A percentile compares a stretch with the other conserved stretches of the same genome.
phyloP scores from a whole-genome alignment of 2,888 invertebrate genomes.

The Cynaeus angustus region DNA sequence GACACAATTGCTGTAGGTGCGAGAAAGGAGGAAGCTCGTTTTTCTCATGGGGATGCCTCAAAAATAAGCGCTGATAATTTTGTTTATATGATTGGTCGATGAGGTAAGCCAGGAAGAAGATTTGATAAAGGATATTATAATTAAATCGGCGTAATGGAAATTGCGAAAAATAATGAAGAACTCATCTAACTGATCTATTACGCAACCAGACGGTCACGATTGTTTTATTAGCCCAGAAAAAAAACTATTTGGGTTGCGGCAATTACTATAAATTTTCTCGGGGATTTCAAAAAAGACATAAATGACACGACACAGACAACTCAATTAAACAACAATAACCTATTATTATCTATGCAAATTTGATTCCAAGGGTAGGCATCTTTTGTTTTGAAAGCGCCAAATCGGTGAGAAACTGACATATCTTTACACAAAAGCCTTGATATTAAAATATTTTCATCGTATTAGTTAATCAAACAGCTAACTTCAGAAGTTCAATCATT shows the following conservation, averaged over 20 bases:
- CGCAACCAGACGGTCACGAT: conserved; percentile 14
- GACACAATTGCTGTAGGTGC: too few species aligned
- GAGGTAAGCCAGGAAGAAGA: conserved; percentile 17
- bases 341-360: conserved; percentile 41
- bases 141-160: conserved; percentile 18
- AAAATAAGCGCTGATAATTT: not conserved
- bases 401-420: conserved; percentile 23
- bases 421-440: conserved; percentile 20
- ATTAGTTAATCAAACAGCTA: conserved; percentile 19
- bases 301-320: conserved; percentile 21
- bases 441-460: conserved; percentile 16
- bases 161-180: conserved; percentile 15
- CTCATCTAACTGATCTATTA: conserved; percentile 3
- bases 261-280: conserved; percentile 15
- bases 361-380: conserved; percentile 36
- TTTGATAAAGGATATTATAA: not conserved
- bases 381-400: conserved; percentile 33
- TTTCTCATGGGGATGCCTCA: conserved; percentile 19
- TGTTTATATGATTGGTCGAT: too few species aligned
- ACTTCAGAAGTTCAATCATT: not conserved
- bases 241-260: not conserved
- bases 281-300: conserved; percentile 14
- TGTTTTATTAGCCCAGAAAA: conserved; percentile 17
- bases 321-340: conserved; percentile 37
- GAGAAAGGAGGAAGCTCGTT: conserved; percentile 38